Evolutionary conservation across 2,797 vertebrate genomes (phyloP).

Genomic region (Leptodactylus fallax): DNA sequence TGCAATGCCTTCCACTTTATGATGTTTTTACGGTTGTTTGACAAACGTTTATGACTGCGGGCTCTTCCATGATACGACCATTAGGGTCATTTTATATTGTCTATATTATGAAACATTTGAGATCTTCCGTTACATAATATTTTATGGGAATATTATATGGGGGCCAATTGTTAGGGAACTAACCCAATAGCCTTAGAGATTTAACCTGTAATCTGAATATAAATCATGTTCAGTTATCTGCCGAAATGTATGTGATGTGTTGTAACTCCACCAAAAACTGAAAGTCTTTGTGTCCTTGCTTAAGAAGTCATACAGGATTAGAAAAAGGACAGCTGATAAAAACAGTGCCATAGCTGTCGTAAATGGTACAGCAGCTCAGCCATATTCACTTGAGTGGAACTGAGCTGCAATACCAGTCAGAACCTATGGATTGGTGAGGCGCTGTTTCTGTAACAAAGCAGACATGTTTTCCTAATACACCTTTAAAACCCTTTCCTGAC

Average conservation of each 20-base stretch:
- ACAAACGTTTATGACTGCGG: neutral
- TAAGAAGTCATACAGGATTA: no score
- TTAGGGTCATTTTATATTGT: neutral
- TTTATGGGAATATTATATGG: neutral
- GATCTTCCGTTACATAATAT: neutral
- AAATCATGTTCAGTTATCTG: neutral
- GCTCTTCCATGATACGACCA: neutral
- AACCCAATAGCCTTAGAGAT: neutral
- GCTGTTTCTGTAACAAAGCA: no score
- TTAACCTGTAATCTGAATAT: no score
- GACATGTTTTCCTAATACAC: no score
- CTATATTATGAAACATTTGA: neutral
- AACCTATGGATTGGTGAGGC: no score
- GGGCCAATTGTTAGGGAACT: neutral
- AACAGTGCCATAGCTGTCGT: no score
- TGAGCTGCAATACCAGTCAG: no score
- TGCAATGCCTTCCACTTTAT: constrained; percentile 24
- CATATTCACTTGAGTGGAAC: no score
- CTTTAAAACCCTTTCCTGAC: no score
- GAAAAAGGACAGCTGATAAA: no score
- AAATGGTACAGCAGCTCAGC: no score
- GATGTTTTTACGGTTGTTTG: constrained; percentile 33
- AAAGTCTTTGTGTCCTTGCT: no score
- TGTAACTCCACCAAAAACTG: neutral
- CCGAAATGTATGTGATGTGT: neutral